Base-by-base conservation (phyloP, 2,888 invertebrate genomes). In the Luperina nickerlii region DNA sequence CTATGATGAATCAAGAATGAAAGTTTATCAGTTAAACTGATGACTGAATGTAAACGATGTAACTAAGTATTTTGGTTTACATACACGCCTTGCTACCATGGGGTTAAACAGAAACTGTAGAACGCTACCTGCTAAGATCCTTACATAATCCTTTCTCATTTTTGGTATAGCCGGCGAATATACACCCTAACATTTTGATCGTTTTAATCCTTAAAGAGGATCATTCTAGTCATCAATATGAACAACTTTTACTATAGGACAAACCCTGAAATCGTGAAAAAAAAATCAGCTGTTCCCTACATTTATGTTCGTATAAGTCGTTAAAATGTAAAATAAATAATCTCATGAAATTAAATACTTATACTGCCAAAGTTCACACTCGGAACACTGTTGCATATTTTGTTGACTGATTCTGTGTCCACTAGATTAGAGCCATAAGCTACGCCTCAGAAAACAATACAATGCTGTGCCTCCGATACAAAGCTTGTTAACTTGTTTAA, bases 401-500 rank as follows among this genome's bases (percentile, higher is more conserved):
- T 45, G 15, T 20, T 24, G 9, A 27, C 42, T 32, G 11, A 20
- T 66, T 38, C 45, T 24, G 24, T 24, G 48, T 42, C 15, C 6
- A 57, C 20, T 48, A 57, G 27, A 57, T 45, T 63, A n/a, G 24
- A 24, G n/a, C 3, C 38, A 45, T 42, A 48, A 51, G 27, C n/a
- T 48, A 68, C 8, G 32, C 42, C 20, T 63, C 27, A 20, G 63
- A 45, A 67, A 54, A 18, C 67, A 62, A 60, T 18, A 60, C 51
- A 72, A 57, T 66, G 24, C 32, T 27, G 15, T 54, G 38, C 48
- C n/a, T n/a, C 32, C n/a, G 48, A 57, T 68, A 51, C 65, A 68
- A 68, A 63, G 60, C 78, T 81, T 71, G 87, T 81, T 75, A n/a
- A n/a, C n/a, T n/a, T n/a, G n/a, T n/a, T n/a, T n/a, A 75, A 75